Evolutionary conservation across 2,888 invertebrate species (phyloP).

Genomic region (Callinectes sapidus): DNA sequence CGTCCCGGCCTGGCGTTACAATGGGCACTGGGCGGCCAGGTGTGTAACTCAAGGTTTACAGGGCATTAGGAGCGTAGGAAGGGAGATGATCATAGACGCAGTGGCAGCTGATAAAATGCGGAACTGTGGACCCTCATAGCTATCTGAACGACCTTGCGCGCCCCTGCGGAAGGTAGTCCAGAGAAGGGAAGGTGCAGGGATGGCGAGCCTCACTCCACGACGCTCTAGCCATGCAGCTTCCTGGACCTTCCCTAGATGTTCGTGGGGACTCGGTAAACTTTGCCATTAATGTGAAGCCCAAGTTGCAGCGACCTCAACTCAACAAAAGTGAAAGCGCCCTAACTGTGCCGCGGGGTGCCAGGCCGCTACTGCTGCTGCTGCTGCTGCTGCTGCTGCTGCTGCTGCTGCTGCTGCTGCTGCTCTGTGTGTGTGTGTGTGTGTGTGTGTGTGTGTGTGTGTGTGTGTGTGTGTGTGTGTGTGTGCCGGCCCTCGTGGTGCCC

Average conservation of each 20-base stretch:
- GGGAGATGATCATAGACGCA: not conserved
- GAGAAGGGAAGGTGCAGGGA: not conserved
- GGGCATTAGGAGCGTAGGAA: not conserved
- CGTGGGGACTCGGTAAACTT: not conserved
- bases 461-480: constrained; percentile 4
- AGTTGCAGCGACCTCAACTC: constrained; percentile 6
- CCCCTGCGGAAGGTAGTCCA: not conserved
- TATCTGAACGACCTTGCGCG: not conserved
- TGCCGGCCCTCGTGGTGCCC: not conserved
- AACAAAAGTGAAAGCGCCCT: constrained; percentile 20
- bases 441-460: constrained; percentile 8
- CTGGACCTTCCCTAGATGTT: not conserved
- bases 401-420: no score
- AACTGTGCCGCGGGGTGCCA: not conserved
- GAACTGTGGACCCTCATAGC: constrained; percentile 2
- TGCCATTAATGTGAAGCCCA: constrained; percentile 10
- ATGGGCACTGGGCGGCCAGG: not conserved
- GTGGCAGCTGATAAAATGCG: not conserved
- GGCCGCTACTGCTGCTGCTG: not conserved
- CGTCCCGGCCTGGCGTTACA: not conserved
- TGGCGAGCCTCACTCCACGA: not conserved
- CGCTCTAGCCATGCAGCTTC: not conserved
- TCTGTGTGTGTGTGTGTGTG: no score
- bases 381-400: no score
- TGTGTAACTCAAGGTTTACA: not conserved